Evolutionary conservation across 35 echinoderm and acorn worm species (phyloP).

Genomic region (Ophiothrix spiculata): DNA sequence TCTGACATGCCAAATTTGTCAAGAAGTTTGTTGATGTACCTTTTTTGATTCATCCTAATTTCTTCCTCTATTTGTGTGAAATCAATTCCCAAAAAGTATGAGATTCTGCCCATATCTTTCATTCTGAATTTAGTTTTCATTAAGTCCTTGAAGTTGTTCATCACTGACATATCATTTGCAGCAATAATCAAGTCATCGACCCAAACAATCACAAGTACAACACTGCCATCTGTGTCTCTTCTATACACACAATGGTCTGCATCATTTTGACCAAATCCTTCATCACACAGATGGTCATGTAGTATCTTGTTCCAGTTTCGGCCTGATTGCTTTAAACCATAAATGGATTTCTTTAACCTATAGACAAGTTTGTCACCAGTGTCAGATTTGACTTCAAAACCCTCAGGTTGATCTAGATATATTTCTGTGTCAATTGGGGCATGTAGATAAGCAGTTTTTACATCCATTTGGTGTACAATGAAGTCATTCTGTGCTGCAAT

Average conservation of each 20-base stretch:
- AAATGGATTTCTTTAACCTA: conserved; percentile 54
- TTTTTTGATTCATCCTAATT: neutral
- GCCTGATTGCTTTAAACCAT: conserved; percentile 60
- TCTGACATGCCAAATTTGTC: conserved; percentile 25
- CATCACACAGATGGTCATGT: conserved; percentile 33
- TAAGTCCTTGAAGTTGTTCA: neutral
- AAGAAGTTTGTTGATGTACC: conserved; percentile 3
- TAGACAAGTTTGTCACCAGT: conserved; percentile 46
- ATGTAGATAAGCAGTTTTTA: conserved; percentile 57
- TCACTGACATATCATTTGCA: conserved; percentile 12
- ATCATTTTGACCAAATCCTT: conserved; percentile 29
- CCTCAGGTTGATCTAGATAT: conserved; percentile 47
- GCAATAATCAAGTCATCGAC: conserved; percentile 41
- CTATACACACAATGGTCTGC: conserved; percentile 25
- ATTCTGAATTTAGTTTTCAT: neutral
- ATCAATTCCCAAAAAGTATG: conserved; percentile 52
- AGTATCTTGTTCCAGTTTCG: conserved; percentile 56
- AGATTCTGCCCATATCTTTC: conserved; percentile 26
- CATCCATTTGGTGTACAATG: conserved; percentile 60
- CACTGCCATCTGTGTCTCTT: neutral
- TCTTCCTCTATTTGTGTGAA: neutral
- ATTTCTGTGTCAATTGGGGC: conserved; percentile 65
- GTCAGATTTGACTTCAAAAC: conserved; percentile 7
- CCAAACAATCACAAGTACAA: conserved; percentile 1
- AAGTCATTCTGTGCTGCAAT: conserved; percentile 34